Evolutionary conservation across 2,113 vertebrate species (phyloP), one percentile per base, ranked within the genome.

Genomic region (Hemiprocne comata): DNA sequence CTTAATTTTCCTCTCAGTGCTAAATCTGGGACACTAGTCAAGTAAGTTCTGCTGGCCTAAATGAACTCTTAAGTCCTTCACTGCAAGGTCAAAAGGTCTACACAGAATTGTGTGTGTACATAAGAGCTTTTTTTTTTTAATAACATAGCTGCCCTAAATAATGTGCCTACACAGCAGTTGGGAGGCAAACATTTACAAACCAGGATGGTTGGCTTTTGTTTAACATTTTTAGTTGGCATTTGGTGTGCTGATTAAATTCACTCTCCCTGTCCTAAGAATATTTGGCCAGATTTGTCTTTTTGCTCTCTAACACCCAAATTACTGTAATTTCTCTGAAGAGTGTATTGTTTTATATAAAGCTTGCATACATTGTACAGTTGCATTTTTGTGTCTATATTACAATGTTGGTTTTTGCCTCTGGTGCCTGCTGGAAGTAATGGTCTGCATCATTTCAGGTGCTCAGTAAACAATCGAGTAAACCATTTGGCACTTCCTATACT

Each of bases 361-460:
- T 34, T 74, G 44, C 13, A 4, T 42, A 11, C 7, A 1, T 20
- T 58, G 25, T 42, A 25, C 12, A 16, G 25, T 62, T 69, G 29
- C 9, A 24, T 33, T 78, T 80, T n/a, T 50, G 19, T 82, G 67
- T 44, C 53, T 78, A 0, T 46, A 14, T 29, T 67, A 57, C 46
- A 72, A 3, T 61, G 4, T 13, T 1, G 1, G 2, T 7, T 82
- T 74, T 80, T 93, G 55, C 13, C 42, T 85, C 42, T 50, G 61
- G 26, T 85, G 79, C 71, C 38, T 75, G 58, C 74, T 62, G 65
- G 73, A 76, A 89, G 83, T 66, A 69, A 81, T 31, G 50, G 73
- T 78, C 83, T 34, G 64, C 78, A 42, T 72, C n/a, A 7, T 73
- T 94, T 91, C 80, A 81, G 83, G 86, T 95, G 85, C 74, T 92